Evolutionary conservation across 2,113 vertebrate genomes (phyloP), one percentile per base, ranked within the genome.

Genomic region (Scalopus aquaticus): DNA sequence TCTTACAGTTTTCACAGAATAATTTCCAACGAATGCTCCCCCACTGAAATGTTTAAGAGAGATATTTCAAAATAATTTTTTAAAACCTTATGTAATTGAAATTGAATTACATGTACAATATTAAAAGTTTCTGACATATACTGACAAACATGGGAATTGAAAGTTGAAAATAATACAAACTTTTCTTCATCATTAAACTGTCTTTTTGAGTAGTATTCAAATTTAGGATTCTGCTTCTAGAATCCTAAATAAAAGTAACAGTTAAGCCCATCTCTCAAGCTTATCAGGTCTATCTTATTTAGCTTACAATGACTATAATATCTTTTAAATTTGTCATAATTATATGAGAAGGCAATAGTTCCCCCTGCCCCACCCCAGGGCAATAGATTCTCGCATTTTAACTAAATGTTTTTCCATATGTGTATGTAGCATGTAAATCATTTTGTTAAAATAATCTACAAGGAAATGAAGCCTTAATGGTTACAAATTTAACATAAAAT

Each of bases 1-100:
- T 94, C 84, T 96, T 89, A 54, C 8, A 91, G 60, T 96, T 93
- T 98, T 96, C 93, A 97, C 92, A 92, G 64, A 90, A 96, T 86
- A 93, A 88, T 94, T 96, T 95, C 73, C 70, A 89, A 0, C 22
- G 94, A 96, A 95, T 62, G 46, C 0, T 46, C 20, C 91, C 58
- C 64, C 96, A 97, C 76, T 46, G 87, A 62, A 82, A n/a, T 88
- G 42, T 86, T 96, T 96, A 97, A n/a, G n/a, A 97, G 80, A 67
- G 87, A 92, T 92, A 89, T 56, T 96, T 96, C 60, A 97, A 94
- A 98, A 96, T 91, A 17, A 97, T 54, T 93, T 16, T 0, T 87
- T 39, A 39, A 60, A 42, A 96, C 67, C 73, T 95, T 80, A 93
- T 28, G 2, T 80, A 98, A 97, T 54, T 89, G 83, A 96, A 97